Evolutionary conservation across 2,888 invertebrate species (phyloP), one percentile per base, ranked within the genome.

Genomic region (Amphimallon solstitiale): DNA sequence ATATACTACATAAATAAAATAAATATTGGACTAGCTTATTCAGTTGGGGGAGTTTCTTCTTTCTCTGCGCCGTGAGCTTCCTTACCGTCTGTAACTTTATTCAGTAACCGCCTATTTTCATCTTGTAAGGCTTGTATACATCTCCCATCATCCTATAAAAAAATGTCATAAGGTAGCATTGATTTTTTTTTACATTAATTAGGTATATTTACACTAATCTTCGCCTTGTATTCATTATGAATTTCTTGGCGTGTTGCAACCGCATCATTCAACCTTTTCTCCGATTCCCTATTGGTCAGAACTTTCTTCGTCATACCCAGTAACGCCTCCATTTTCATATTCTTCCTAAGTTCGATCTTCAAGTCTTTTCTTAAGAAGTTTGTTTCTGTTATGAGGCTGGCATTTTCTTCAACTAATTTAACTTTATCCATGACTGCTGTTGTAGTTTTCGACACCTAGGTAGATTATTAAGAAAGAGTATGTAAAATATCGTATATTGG

Each of bases 301-400:
- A 86, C 84, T 51, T 86, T 85, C 61, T 85, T 85, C 0, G 86
- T 86, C 40, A 89, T 76, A 0, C 91, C 91, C 19, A 92, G 80
- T n/a, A 90, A 82, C 0, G 89, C 88, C 78, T 92, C 91, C 85
- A 93, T 87, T 77, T 91, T 89, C 68, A 86, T 85, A 71, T 91
- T 89, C 35, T 87, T 85, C n/a, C 86, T 85, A 7, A 89, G 85
- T 10, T 90, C 86, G 0, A 86, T 81, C 78, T 90, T 90, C 67
- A 93, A 80, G 77, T 91, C 90, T 21, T 86, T 86, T 34, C 93
- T 86, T 43, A 95, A 79, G 64, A 86, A 86, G 77, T 94, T 94
- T 17, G 94, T 88, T 80, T 95, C 95, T 1, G 88, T 85, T 34
- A 95, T 84, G 2, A 96, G 84, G 0, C 87, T 82, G 35, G 92